These are phyloP conservation scores for Butastur rufipennis DNA, from an alignment of 2,113 vertebrate genomes.

Conservation along the genomic window DNA sequence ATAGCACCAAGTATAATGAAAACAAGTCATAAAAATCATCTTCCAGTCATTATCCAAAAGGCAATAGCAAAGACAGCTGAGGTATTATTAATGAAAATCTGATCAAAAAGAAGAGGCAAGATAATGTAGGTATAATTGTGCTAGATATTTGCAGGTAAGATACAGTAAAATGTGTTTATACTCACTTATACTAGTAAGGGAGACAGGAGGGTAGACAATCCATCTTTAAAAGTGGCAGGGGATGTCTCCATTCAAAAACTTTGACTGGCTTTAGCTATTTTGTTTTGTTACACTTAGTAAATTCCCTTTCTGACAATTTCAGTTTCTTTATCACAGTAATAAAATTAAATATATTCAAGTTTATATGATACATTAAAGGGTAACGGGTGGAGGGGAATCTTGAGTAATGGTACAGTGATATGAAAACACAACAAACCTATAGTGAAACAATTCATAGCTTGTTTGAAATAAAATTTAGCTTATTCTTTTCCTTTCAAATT, in stretches of 20 bases:
- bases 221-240: background rate
- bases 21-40: slow-evolving; percentile 3
- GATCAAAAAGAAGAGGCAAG: background rate
- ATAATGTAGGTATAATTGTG: background rate
- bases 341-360: background rate
- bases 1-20: background rate
- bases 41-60: background rate
- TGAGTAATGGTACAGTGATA: background rate
- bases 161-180: background rate
- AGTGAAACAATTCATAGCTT: background rate
- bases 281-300: background rate
- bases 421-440: background rate
- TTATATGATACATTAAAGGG: background rate
- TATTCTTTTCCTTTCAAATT: background rate
- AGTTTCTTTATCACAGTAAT: background rate
- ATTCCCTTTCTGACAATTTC: background rate
- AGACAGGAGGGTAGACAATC: background rate
- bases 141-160: background rate
- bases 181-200: background rate
- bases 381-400: background rate
- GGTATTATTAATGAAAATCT: background rate
- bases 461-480: background rate
- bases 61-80: background rate
- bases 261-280: background rate
- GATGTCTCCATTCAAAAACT: background rate